Evolutionary conservation across 2,797 vertebrate species (phyloP), one percentile per base, ranked within the genome.

Genomic region (Hephaestus fuliginosus): DNA sequence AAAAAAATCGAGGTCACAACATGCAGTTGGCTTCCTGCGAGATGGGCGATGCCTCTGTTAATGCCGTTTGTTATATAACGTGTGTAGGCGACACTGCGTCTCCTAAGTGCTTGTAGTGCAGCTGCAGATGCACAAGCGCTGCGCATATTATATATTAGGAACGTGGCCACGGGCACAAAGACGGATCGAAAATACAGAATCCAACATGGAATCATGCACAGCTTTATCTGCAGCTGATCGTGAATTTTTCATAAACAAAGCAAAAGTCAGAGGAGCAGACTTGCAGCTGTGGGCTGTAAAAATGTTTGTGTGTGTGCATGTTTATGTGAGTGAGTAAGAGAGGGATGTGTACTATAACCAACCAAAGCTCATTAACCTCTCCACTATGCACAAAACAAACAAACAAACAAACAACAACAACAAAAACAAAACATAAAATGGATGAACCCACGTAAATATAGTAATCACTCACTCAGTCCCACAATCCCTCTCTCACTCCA

Each of bases 341-440:
- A 68, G 70, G 64, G 43, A 68, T 69, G 64, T 73, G 66, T 22
- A 52, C 52, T 72, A 41, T 61, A 74, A 75, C 62, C 63, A 78
- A 53, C 30, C 64, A 49, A 12, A 77, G 51, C 70, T 90, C 84
- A 78, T 88, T 88, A 86, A 85, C 79, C 60, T 81, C 44, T 68
- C 60, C 18, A 49, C 66, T 43, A 48, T 63, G 63, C 61, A 82
- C 61, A 51, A 76, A 78, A 81, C 73, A 80, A 74, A 41, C 49
- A 65, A 70, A 73, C 41, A 65, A 60, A 64, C 41, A 43, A 39
- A 52, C 5, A 63, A 72, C 30, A 30, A 30, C 30, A 33, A 33
- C 30, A 13, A 68, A 52, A 30, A 58, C 20, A 36, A 44, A 81
- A 52, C 8, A 39, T 33, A 49, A 61, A 65, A 72, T 20, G 48